Evolutionary conservation across 2,113 vertebrate species (phyloP), one percentile per base, ranked within the genome.

Genomic region (Megalops atlanticus): DNA sequence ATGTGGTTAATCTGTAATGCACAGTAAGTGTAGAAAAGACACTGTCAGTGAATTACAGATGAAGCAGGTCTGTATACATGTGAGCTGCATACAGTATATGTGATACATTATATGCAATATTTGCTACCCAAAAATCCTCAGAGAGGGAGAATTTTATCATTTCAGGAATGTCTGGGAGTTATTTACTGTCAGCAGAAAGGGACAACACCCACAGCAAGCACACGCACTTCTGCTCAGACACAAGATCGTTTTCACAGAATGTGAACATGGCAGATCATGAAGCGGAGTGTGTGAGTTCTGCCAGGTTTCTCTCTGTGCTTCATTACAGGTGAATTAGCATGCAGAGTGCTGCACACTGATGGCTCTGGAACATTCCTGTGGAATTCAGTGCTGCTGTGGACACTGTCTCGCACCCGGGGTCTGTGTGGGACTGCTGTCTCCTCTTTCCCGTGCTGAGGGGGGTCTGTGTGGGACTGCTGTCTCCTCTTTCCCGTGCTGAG

Each of bases 291-390:
- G n/a, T n/a, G n/a, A n/a, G n/a, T n/a, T n/a, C n/a, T n/a, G n/a
- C n/a, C 73, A 8, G n/a, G 12, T 24, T 64, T 64, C 36, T 76
- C 40, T 35, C 31, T 47, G 27, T 49, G 12, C 6, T 5, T 18
- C 27, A 76, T 76, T 49, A 78, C 52, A 68, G 27, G 8, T 38
- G 36, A 64, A 78, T 78, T 78, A 64, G 52, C 1, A 78, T 78
- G 31, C 76, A n/a, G 11, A 39, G 35, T n/a, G 38, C 33, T 40
- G 24, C 6, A 24, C 33, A 10, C 52, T 36, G 14, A 14, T 24
- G 64, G 18, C 35, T 21, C 16, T 21, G 7, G 76, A 4, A 58
- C 36, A 78, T 6, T 15, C 49, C 47, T 27, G 35, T n/a, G 52
- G 33, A 39, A 64, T 78, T 58, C 21, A 52, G 54, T 77, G 52